Conservation (phyloP, 2,797 vertebrate genomes). For the Smutsia temminckii region DNA sequence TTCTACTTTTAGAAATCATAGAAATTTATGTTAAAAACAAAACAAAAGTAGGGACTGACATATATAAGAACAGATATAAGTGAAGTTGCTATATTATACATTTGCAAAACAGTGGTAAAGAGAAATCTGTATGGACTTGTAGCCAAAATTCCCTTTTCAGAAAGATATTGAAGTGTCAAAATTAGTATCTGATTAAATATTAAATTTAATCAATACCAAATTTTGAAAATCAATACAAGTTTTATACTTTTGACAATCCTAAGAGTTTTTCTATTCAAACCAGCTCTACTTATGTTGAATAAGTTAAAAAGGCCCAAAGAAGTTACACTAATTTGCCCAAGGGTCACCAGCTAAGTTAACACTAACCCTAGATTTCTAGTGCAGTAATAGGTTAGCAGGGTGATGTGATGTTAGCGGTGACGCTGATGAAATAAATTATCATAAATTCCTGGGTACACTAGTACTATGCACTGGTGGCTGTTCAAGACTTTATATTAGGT, state of each 20-base stretch:
- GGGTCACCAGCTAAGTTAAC: neutral
- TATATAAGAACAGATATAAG: neutral
- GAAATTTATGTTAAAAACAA: neutral
- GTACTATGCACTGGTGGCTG: fast-evolving
- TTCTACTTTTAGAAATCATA: neutral
- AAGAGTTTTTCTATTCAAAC: neutral
- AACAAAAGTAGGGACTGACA: neutral
- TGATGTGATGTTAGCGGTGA: neutral
- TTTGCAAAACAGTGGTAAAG: neutral
- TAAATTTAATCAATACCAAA: neutral
- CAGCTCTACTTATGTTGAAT: neutral
- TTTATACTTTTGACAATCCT: neutral
- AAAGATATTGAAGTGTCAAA: neutral
- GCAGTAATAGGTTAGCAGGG: neutral
- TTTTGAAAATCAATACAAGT: neutral
- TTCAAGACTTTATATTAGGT: neutral
- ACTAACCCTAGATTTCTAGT: neutral
- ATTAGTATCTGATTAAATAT: neutral
- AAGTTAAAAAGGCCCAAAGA: neutral
- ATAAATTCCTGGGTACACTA: fast-evolving
- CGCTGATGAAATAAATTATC: fast-evolving
- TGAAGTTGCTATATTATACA: neutral
- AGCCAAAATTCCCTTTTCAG: neutral
- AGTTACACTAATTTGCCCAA: neutral
- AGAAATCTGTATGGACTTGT: neutral